Percentiles rank a stretch among this genome's conserved stretches.
Conservation (phyloP, 2,888 invertebrate species). For the Nomada hirtipes region DNA sequence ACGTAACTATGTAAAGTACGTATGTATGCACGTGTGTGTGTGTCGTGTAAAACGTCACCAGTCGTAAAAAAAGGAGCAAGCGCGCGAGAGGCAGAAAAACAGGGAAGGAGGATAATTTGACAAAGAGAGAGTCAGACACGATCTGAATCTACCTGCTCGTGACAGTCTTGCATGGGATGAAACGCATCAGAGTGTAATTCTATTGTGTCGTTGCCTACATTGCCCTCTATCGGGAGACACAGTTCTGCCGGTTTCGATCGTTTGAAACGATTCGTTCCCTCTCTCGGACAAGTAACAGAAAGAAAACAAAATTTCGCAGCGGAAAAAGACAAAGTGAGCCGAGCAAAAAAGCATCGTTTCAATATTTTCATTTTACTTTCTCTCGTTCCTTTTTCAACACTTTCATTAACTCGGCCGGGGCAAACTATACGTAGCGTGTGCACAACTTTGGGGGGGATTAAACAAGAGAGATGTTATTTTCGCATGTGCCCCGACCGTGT, state of each 20-base stretch:
- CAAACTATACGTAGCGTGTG: background rate
- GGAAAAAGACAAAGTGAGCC: background rate
- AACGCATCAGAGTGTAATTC: conserved; percentile 49
- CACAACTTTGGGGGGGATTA: background rate
- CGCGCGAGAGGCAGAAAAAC: conserved; percentile 39
- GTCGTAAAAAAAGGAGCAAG: conserved; percentile 18
- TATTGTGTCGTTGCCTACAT: conserved; percentile 29
- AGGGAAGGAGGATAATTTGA: conserved; percentile 39
- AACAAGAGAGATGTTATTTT: conserved; percentile 6
- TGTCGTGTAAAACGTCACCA: conserved; percentile 57
- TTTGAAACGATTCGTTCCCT: no score
- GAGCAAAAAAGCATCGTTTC: background rate
- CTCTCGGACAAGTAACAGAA: no score
- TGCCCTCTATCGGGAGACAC: conserved; percentile 13
- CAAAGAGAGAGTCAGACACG: conserved; percentile 50
- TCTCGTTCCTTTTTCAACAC: conserved; percentile 11
- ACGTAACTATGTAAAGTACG: conserved; percentile 49
- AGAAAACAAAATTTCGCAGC: background rate
- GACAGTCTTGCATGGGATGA: conserved; percentile 53
- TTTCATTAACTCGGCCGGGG: background rate
- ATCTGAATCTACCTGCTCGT: conserved; percentile 57
- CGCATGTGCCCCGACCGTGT: background rate
- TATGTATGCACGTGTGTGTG: background rate
- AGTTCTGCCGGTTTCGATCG: conserved; percentile 14
- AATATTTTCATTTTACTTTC: conserved; percentile 20